Percentiles rank a stretch among this genome's conserved stretches.
Evolutionary conservation across 2,888 invertebrate genomes (phyloP).

Genomic region (Amorpha juglandis): DNA sequence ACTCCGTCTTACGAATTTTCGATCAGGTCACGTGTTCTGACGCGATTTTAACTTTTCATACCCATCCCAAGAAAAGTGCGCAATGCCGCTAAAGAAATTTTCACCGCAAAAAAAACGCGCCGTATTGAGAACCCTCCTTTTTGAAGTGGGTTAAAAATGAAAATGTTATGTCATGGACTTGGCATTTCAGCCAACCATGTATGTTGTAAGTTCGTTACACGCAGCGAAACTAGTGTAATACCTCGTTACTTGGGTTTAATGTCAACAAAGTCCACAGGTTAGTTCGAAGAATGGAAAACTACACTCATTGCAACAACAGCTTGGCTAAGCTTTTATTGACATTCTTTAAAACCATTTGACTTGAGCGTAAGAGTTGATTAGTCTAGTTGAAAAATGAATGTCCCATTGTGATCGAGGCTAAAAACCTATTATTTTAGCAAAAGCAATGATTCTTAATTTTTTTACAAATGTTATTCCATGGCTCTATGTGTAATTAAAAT

Average conservation of each 20-base stretch:
- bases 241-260: conserved; percentile 51
- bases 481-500: neutral
- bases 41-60: too few species aligned
- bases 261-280: conserved; percentile 50
- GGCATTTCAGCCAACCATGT: conserved; percentile 16
- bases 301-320: conserved; percentile 4
- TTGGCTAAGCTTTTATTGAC: neutral
- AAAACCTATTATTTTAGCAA: neutral
- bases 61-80: too few species aligned
- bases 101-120: too few species aligned
- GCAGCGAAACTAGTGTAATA: conserved; percentile 52
- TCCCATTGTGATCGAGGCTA: neutral
- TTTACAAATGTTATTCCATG: too few species aligned
- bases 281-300: conserved; percentile 28
- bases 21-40: too few species aligned
- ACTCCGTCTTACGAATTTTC: too few species aligned
- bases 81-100: too few species aligned
- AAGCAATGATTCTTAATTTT: too few species aligned
- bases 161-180: conserved; percentile 16
- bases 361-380: neutral
- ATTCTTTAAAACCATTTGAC: conserved; percentile 13
- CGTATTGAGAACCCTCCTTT: too few species aligned
- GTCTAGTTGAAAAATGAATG: neutral
- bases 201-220: conserved; percentile 46
- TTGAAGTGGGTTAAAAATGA: neutral